phyloP scores from a whole-genome alignment of 2,797 vertebrate genomes.

The Sparidentex hasta region DNA sequence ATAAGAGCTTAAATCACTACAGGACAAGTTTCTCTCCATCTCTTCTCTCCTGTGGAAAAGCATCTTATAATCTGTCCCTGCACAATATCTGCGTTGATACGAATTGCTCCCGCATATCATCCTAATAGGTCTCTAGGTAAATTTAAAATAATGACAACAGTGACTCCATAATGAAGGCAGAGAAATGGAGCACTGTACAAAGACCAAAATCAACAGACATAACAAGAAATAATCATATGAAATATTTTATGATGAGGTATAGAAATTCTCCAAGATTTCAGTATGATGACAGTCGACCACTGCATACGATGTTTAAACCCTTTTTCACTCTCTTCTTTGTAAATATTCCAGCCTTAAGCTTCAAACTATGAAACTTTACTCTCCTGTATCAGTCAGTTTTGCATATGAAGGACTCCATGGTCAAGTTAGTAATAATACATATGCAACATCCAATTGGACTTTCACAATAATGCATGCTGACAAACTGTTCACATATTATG shows the following conservation, averaged over 20 bases:
- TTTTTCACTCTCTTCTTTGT: too few relatives aligned
- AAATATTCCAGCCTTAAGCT: too few relatives aligned
- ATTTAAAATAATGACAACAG: constrained; percentile 45
- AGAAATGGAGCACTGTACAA: constrained; percentile 5
- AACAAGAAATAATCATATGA: constrained; percentile 6
- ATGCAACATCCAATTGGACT: too few relatives aligned
- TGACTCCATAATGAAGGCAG: constrained; percentile 21
- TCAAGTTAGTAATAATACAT: too few relatives aligned
- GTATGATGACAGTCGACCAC: not conserved
- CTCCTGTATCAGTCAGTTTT: too few relatives aligned
- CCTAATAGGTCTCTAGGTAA: constrained; percentile 54
- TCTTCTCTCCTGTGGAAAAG: constrained; percentile 32
- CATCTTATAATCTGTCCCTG: constrained; percentile 20
- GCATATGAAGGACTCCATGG: too few relatives aligned
- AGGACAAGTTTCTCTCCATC: constrained; percentile 37
- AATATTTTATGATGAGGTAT: not conserved
- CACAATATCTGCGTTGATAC: constrained; percentile 41
- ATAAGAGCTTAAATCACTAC: constrained; percentile 49
- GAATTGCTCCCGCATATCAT: constrained; percentile 41
- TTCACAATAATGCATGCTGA: too few relatives aligned
- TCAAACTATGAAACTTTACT: too few relatives aligned
- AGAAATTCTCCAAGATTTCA: not conserved
- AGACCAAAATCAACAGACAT: not conserved
- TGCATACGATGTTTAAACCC: not conserved
- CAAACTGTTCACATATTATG: too few relatives aligned